Evolutionary conservation across 2,113 vertebrate genomes (phyloP).

Genomic region (Rattus norvegicus): GRCr8 NC_086027.1:32623001-32623500

Average conservation of each 20-base stretch:
- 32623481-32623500: background rate
- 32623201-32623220: background rate
- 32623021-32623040: background rate
- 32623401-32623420: background rate
- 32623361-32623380: background rate
- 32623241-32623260: background rate
- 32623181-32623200: background rate
- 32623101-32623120: background rate
- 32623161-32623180: background rate
- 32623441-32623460: background rate
- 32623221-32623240: background rate
- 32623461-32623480: rapidly evolving
- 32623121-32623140: background rate
- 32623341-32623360: background rate
- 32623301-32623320: background rate
- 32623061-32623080: too few relatives aligned
- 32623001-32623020: background rate
- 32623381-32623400: background rate
- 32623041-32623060: background rate
- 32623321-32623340: background rate
- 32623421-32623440: background rate
- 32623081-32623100: background rate
- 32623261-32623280: background rate
- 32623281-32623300: background rate
- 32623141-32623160: background rate